These are phyloP conservation scores for Tragelaphus imberbis DNA, from an alignment of 2,113 vertebrate genomes.

Conservation along the genomic window DNA sequence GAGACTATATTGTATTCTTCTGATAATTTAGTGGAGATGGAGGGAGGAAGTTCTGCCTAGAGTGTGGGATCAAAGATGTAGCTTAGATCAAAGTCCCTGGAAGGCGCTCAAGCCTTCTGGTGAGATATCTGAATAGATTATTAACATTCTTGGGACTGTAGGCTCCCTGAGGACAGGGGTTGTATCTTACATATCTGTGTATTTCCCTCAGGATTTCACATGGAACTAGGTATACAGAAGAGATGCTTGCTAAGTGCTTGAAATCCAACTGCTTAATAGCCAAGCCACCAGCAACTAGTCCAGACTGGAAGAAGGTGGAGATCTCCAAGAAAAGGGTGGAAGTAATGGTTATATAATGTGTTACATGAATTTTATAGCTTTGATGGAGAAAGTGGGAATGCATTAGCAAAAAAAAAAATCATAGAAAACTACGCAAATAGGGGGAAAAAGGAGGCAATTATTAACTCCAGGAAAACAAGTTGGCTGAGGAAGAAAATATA, in stretches of 20 bases:
- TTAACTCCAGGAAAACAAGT: conserved; percentile 51
- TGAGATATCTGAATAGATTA: not conserved
- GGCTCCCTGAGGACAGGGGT: not conserved
- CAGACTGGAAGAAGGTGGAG: not conserved
- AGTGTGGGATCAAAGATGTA: conserved; percentile 9
- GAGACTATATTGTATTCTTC: not conserved
- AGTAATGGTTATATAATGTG: conserved; percentile 20
- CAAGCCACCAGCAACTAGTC: not conserved
- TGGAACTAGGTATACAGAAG: not conserved
- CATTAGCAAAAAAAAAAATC: conserved; percentile 1
- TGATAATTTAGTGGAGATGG: not conserved
- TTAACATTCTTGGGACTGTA: not conserved
- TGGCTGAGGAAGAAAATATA: conserved; percentile 25
- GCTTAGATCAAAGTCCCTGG: conserved; percentile 10
- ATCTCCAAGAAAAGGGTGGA: not conserved
- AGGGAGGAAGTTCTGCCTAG: not conserved
- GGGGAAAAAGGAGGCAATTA: not conserved
- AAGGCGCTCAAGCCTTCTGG: not conserved
- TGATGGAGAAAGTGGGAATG: not conserved
- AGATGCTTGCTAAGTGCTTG: not conserved
- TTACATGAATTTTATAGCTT: not conserved
- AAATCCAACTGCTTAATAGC: conserved; percentile 28
- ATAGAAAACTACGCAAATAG: conserved; percentile 15
- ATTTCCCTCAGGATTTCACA: not conserved
- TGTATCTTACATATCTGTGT: not conserved